A percentile compares a stretch with the other conserved stretches of the same genome.
Evolutionary conservation across 2,888 invertebrate genomes (phyloP).

Genomic region (Parthenolecanium corni): DNA sequence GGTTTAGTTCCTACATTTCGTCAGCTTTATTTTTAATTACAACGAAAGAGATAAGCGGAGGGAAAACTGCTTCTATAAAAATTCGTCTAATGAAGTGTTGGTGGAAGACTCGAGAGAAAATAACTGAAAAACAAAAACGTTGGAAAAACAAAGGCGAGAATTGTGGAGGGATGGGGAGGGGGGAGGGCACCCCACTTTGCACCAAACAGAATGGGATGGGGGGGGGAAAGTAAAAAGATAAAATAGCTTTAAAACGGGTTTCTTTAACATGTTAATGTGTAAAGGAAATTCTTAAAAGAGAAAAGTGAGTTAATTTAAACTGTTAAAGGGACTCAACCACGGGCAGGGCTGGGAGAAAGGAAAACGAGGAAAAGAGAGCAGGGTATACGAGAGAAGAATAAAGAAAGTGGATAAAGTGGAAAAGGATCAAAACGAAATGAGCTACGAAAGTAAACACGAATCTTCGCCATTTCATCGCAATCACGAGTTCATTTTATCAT

Average conservation of each 20-base stretch:
- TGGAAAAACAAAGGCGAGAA: background rate
- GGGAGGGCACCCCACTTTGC: background rate
- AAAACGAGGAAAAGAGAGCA: background rate
- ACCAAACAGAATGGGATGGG: background rate
- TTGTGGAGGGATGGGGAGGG: background rate
- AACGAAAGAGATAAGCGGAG: slow-evolving; percentile 1
- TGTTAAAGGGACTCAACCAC: slow-evolving; percentile 21
- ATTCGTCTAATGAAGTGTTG: slow-evolving; percentile 14
- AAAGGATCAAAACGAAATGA: slow-evolving; percentile 27
- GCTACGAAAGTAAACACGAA: slow-evolving; percentile 24
- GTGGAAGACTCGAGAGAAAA: slow-evolving; percentile 1
- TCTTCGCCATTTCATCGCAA: slow-evolving; percentile 18
- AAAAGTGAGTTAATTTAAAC: slow-evolving; percentile 24
- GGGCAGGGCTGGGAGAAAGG: background rate
- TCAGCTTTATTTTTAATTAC: slow-evolving; percentile 21
- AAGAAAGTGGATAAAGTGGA: slow-evolving; percentile 18
- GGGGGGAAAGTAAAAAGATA: slow-evolving; percentile 7
- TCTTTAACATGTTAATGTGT: slow-evolving; percentile 27
- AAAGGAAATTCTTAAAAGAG: slow-evolving; percentile 24
- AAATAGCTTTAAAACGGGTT: slow-evolving; percentile 18
- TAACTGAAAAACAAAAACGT: background rate
- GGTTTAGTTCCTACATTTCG: background rate
- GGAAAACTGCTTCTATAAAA: slow-evolving; percentile 9
- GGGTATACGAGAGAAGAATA: background rate
- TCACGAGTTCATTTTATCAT: slow-evolving; percentile 12